A percentile compares a stretch with the other conserved stretches of the same genome.
Conservation (phyloP, 2,113 vertebrate species). For the Varanus salvator region DNA sequence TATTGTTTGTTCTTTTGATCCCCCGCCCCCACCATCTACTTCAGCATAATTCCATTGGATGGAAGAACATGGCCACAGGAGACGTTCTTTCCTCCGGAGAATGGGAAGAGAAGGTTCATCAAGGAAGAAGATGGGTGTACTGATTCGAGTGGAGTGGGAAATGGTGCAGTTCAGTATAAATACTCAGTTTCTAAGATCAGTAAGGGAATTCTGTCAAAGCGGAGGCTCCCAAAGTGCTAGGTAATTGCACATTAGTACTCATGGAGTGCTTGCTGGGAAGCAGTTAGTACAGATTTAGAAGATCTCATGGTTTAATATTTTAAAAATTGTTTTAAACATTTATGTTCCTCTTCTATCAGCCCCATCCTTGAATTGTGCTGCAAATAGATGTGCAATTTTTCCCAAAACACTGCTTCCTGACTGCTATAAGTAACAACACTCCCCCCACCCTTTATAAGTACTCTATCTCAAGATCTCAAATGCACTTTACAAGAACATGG, state of each 20-base stretch:
- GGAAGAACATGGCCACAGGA: not conserved
- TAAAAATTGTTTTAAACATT: slow-evolving; percentile 51
- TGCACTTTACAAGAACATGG: not conserved
- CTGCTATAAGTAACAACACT: not conserved
- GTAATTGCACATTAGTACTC: slow-evolving; percentile 17
- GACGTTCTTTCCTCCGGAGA: not conserved
- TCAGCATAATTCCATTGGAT: not conserved
- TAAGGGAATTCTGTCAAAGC: slow-evolving; percentile 15
- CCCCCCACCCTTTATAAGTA: not conserved
- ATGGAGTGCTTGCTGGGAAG: slow-evolving; percentile 13
- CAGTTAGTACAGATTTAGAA: not conserved
- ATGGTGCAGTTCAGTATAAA: not conserved
- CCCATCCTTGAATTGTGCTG: not conserved
- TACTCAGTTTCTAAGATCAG: not conserved
- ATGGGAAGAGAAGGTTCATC: not conserved
- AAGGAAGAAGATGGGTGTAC: not conserved
- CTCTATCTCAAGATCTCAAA: slow-evolving; percentile 20
- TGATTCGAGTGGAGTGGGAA: slow-evolving; percentile 3
- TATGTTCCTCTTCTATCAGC: slow-evolving; percentile 19
- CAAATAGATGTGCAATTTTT: not conserved
- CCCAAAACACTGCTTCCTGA: not conserved
- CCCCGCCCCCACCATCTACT: not conserved
- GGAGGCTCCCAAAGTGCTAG: not conserved
- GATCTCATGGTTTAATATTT: slow-evolving; percentile 35
- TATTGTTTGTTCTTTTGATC: not conserved